Conservation (phyloP, 2,113 vertebrate species). For the Lophius piscatorius region DNA sequence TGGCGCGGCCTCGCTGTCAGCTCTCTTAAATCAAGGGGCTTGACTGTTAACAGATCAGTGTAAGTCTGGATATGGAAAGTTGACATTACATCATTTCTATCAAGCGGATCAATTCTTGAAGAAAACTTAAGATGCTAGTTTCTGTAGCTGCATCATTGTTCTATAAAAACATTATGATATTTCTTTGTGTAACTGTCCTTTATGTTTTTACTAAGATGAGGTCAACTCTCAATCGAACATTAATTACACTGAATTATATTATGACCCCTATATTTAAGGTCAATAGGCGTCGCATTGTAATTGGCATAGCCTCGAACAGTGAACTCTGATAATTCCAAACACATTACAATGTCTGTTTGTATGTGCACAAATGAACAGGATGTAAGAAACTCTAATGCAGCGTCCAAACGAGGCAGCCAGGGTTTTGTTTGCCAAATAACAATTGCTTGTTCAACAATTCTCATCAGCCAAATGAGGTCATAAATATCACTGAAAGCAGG, state of each 20-base stretch:
- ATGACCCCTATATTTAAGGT: background rate
- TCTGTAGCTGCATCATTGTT: background rate
- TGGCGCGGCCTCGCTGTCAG: background rate
- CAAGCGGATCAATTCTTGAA: background rate
- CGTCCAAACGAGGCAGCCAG: constrained; percentile 36
- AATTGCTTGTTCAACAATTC: constrained; percentile 67
- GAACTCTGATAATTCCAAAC: constrained; percentile 29
- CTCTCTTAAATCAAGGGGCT: background rate
- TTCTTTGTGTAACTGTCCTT: no score
- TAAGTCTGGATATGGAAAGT: background rate
- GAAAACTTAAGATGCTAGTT: background rate
- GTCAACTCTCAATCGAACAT: background rate
- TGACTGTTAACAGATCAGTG: background rate
- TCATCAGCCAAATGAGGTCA: constrained; percentile 67
- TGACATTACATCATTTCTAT: background rate
- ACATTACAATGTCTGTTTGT: constrained; percentile 52
- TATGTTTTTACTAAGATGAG: background rate
- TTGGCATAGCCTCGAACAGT: no score
- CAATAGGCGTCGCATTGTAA: constrained; percentile 1
- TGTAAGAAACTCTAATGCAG: constrained; percentile 53
- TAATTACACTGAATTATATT: background rate
- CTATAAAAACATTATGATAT: no score
- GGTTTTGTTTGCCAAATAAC: constrained; percentile 63
- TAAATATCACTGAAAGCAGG: constrained; percentile 70
- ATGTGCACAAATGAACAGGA: constrained; percentile 57